Conservation (phyloP, 2,888 invertebrate species). For the Nysson spinosus region DNA sequence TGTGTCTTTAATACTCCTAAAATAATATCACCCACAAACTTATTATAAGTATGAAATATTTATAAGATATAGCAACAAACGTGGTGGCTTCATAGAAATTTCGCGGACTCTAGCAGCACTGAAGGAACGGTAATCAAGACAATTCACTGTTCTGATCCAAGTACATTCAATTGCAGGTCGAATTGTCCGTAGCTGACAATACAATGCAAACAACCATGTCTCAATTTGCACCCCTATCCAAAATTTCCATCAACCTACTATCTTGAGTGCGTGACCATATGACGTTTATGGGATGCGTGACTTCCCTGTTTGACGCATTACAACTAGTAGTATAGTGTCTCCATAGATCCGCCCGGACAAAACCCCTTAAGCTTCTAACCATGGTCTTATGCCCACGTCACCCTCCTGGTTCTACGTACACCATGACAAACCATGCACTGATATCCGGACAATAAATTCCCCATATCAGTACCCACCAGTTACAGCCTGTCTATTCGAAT, state of each 20-base stretch:
- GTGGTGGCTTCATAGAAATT: too few relatives aligned
- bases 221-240: constrained; percentile 25
- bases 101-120: too few relatives aligned
- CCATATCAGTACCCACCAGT: constrained; percentile 59
- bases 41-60: too few relatives aligned
- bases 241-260: constrained; percentile 34
- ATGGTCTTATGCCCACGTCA: constrained; percentile 38
- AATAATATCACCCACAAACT: too few relatives aligned
- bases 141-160: constrained; percentile 44
- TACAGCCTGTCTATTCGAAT: constrained; percentile 34
- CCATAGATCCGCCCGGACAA: constrained; percentile 41
- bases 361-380: constrained; percentile 50
- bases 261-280: constrained; percentile 42
- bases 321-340: constrained; percentile 32
- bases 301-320: constrained; percentile 56
- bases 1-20: too few relatives aligned
- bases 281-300: constrained; percentile 65
- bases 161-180: constrained; percentile 41
- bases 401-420: not conserved
- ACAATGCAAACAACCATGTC: constrained; percentile 40
- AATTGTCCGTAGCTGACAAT: constrained; percentile 32
- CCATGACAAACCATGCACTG: constrained; percentile 57
- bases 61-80: too few relatives aligned
- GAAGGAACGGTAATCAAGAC: constrained; percentile 57
- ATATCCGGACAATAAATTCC: constrained; percentile 68